A percentile compares a stretch with the other conserved stretches of the same genome.
Evolutionary conservation across 2,888 invertebrate genomes (phyloP).

Genomic region (Zaprionus lineosus): DNA sequence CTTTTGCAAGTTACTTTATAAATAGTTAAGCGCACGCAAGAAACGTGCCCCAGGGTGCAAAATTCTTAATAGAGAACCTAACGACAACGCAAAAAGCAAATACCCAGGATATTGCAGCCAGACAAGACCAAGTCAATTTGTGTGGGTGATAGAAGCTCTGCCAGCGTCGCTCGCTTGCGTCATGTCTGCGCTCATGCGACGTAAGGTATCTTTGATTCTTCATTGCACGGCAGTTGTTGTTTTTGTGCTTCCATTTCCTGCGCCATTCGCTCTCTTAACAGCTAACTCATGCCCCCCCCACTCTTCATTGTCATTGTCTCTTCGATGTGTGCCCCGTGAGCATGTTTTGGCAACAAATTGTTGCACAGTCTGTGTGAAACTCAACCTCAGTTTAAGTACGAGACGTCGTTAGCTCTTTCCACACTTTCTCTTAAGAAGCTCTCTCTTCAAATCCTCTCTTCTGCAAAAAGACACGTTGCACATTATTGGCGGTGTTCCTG

Average conservation of each 20-base stretch:
- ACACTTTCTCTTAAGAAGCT: slow-evolving; percentile 15
- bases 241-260: slow-evolving; percentile 5
- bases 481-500: slow-evolving; percentile 28
- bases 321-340: slow-evolving; percentile 8
- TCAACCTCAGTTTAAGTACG: no score
- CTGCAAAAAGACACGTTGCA: slow-evolving; percentile 35
- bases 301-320: background rate
- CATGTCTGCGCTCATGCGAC: slow-evolving; percentile 30
- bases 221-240: slow-evolving; percentile 34
- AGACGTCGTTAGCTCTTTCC: no score
- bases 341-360: slow-evolving; percentile 70
- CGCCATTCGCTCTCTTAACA: slow-evolving; percentile 7
- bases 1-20: slow-evolving; percentile 35
- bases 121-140: background rate
- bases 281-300: background rate
- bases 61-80: background rate
- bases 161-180: slow-evolving; percentile 29
- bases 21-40: slow-evolving; percentile 26
- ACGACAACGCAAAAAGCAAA: background rate
- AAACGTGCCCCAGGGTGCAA: background rate
- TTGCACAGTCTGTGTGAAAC: no score
- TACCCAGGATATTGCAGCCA: slow-evolving; percentile 34
- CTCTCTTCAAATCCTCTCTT: background rate
- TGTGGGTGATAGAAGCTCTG: slow-evolving; percentile 6
- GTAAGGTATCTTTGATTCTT: no score